Conservation (phyloP, 1,140 invertebrate genomes). For the Megalonaias nervosa region DNA sequence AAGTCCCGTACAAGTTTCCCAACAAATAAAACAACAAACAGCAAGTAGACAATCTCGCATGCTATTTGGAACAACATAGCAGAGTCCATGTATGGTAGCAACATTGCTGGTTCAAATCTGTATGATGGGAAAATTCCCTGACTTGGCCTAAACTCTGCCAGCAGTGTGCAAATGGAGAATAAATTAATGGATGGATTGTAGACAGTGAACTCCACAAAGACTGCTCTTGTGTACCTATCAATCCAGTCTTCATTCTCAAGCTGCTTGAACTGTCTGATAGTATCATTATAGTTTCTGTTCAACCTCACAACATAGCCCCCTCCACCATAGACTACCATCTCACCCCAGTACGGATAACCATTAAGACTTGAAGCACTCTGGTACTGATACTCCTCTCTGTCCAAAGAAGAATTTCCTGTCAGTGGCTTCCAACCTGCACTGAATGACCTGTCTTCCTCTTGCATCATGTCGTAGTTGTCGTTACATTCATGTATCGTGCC, state of each 20-base stretch:
- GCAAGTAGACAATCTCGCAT: constrained; percentile 58
- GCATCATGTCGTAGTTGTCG: constrained; percentile 55
- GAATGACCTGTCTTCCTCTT: constrained; percentile 64
- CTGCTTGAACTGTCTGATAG: constrained; percentile 64
- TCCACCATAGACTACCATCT: constrained; percentile 72
- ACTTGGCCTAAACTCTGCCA: constrained; percentile 74
- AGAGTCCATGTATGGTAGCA: constrained; percentile 62
- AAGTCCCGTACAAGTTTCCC: constrained; percentile 66
- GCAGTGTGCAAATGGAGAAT: constrained; percentile 73
- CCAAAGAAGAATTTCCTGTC: constrained; percentile 39
- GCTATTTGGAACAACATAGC: constrained; percentile 63
- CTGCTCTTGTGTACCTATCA: constrained; percentile 74
- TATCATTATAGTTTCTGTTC: constrained; percentile 65
- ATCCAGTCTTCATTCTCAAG: constrained; percentile 74
- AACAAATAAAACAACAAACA: constrained; percentile 75
- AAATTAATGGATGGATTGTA: constrained; percentile 76
- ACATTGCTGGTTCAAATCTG: constrained; percentile 72
- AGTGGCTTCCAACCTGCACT: constrained; percentile 63
- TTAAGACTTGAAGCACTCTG: constrained; percentile 64
- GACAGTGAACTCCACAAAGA: constrained; percentile 76
- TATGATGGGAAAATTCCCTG: constrained; percentile 73
- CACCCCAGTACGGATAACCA: constrained; percentile 72
- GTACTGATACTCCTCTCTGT: constrained; percentile 68
- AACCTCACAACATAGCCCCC: constrained; percentile 76
- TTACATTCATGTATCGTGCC: constrained; percentile 65